Evolutionary conservation across 2,113 vertebrate species (phyloP).

Genomic region (Peromyscus polionotus): DNA sequence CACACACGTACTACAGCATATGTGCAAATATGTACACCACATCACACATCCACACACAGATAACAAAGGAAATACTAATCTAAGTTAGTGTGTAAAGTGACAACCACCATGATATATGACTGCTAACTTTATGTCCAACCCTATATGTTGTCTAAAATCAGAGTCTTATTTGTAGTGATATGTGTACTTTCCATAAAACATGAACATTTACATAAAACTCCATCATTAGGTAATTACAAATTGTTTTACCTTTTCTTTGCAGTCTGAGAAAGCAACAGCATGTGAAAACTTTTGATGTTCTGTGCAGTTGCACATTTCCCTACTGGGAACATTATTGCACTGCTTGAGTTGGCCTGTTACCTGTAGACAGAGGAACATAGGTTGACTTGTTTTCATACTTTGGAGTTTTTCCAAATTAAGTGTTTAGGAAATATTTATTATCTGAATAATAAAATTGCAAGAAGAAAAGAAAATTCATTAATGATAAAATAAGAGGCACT

Average conservation of each 20-base stretch:
- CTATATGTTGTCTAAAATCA: no score
- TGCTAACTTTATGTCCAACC: no score
- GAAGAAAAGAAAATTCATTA: not conserved
- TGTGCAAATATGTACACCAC: no score
- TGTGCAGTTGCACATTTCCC: constrained; percentile 68
- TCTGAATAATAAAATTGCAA: not conserved
- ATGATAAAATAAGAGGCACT: not conserved
- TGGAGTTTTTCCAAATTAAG: constrained; percentile 6
- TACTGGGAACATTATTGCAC: constrained; percentile 24
- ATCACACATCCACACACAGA: no score
- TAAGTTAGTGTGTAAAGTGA: no score
- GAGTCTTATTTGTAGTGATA: no score
- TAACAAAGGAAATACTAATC: no score
- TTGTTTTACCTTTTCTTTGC: constrained; percentile 80
- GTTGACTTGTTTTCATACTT: constrained; percentile 22
- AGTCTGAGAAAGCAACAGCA: constrained; percentile 81
- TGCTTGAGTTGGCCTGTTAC: constrained; percentile 76
- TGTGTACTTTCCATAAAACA: no score
- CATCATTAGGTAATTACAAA: not conserved
- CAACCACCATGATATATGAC: no score
- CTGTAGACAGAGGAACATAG: constrained; percentile 67
- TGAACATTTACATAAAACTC: no score
- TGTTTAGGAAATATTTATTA: not conserved
- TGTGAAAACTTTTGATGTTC: constrained; percentile 69
- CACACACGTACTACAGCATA: no score